Evolutionary conservation across 2,797 vertebrate species (phyloP).

Genomic region (Danio choprae): DNA sequence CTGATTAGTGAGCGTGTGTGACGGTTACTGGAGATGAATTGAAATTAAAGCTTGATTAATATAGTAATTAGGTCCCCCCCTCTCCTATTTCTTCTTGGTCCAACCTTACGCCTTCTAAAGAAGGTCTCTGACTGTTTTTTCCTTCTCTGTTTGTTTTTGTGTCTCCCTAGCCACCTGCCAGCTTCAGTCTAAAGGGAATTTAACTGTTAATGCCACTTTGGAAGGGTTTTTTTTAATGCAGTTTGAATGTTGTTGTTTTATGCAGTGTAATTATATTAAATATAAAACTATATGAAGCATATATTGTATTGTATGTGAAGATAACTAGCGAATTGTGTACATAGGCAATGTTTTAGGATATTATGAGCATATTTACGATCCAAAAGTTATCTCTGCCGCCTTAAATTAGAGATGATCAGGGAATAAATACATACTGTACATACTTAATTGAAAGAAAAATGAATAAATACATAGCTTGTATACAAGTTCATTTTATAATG

Average conservation of each 20-base stretch:
- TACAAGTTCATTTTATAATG: not conserved
- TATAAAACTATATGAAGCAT: not conserved
- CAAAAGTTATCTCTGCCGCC: not conserved
- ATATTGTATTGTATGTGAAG: not conserved
- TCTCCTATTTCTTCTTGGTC: constrained; percentile 56
- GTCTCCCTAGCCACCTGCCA: constrained; percentile 48
- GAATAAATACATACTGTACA: not conserved
- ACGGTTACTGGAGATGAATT: constrained; percentile 75
- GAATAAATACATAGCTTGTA: not conserved
- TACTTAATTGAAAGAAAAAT: not conserved
- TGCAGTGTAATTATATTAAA: not conserved
- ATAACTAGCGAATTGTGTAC: not conserved
- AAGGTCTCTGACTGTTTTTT: constrained; percentile 59
- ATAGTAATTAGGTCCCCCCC: constrained; percentile 73
- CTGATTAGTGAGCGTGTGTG: constrained; percentile 75
- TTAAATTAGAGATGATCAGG: not conserved
- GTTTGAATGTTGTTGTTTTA: constrained; percentile 3
- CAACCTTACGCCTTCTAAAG: constrained; percentile 57
- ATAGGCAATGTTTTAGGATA: not conserved
- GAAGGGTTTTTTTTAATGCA: constrained; percentile 12
- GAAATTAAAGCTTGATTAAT: constrained; percentile 78
- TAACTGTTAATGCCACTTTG: constrained; percentile 21
- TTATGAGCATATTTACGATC: not conserved
- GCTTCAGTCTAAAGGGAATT: constrained; percentile 29
- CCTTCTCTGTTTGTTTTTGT: constrained; percentile 53